A percentile compares a stretch with the other conserved stretches of the same genome.
These are phyloP conservation scores for Autographa gamma DNA, from an alignment of 2,888 invertebrate species.

Conservation along the genomic window DNA sequence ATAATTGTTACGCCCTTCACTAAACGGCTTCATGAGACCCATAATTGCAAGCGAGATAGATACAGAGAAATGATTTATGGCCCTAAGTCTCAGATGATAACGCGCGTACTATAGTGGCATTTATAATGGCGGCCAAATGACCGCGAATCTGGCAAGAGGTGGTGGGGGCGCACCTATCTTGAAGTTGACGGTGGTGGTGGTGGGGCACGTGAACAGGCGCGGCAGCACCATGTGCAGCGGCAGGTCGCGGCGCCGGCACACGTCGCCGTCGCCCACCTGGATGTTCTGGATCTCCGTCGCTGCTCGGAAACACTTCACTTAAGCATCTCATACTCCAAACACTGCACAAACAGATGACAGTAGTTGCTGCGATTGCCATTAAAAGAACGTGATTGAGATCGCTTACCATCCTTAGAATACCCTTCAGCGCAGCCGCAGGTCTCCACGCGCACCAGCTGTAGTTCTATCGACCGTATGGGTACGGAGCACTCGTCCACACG, in stretches of 20 bases:
- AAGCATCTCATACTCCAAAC: not conserved
- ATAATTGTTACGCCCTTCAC: too few relatives aligned
- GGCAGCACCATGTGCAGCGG: slow-evolving; percentile 99
- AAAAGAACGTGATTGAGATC: not conserved
- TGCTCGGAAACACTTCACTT: slow-evolving; percentile 67
- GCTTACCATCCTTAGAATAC: slow-evolving; percentile 95
- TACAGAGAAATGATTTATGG: too few relatives aligned
- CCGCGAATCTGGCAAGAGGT: too few relatives aligned
- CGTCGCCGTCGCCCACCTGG: slow-evolving; percentile 98
- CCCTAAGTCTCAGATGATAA: too few relatives aligned
- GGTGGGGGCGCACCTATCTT: slow-evolving; percentile 93
- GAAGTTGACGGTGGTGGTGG: slow-evolving; percentile 96
- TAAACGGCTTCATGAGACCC: too few relatives aligned
- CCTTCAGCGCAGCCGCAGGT: slow-evolving; percentile 98
- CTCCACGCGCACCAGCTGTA: slow-evolving; percentile 98
- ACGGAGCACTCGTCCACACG: slow-evolving; percentile 94
- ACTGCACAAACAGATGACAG: too few relatives aligned
- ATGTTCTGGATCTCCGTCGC: slow-evolving; percentile 99
- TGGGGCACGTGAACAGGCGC: slow-evolving; percentile 97
- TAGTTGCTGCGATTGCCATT: not conserved
- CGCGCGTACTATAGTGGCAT: too few relatives aligned
- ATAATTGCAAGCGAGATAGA: too few relatives aligned
- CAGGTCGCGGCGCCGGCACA: slow-evolving; percentile 93
- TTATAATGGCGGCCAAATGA: too few relatives aligned
- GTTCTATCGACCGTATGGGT: slow-evolving; percentile 96